Percentiles rank a stretch among this genome's conserved stretches.
These are phyloP conservation scores for Notolepis coatsorum DNA, from an alignment of 2,797 vertebrate genomes.

Conservation along the genomic window DNA sequence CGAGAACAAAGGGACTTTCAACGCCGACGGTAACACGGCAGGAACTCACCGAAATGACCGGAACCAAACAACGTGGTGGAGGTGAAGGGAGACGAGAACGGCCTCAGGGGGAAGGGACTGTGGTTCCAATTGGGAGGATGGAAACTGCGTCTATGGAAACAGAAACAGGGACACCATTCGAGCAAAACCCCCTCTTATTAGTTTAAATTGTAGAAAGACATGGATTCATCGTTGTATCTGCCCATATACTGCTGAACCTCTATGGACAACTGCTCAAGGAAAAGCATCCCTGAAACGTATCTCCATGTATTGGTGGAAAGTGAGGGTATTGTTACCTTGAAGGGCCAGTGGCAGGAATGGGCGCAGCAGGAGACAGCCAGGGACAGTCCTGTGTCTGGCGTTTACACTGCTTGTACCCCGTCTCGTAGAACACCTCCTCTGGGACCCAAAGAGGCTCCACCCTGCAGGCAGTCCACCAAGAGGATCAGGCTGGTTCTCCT, in stretches of 20 bases:
- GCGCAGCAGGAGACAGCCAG: constrained; percentile 80
- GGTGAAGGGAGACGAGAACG: constrained; percentile 73
- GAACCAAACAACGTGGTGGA: constrained; percentile 78
- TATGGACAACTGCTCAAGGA: background rate
- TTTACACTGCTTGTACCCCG: constrained; percentile 83
- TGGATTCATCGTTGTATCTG: background rate
- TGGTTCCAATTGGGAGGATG: constrained; percentile 52
- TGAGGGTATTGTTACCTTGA: constrained; percentile 76
- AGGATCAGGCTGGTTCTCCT: no score
- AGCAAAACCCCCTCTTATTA: no score
- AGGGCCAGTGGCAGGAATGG: constrained; percentile 65
- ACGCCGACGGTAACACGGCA: background rate
- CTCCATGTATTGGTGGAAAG: background rate
- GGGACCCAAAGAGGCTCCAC: constrained; percentile 79
- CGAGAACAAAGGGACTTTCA: no score
- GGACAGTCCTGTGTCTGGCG: constrained; percentile 74
- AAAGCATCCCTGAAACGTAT: background rate
- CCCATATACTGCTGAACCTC: no score
- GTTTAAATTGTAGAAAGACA: no score
- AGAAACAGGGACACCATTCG: no score
- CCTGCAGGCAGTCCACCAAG: no score
- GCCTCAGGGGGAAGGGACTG: constrained; percentile 72
- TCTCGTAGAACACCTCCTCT: constrained; percentile 76
- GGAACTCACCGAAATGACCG: constrained; percentile 89
- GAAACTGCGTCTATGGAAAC: constrained; percentile 55